Conservation (phyloP, 2,888 invertebrate genomes). For the Congeria kusceri region DNA sequence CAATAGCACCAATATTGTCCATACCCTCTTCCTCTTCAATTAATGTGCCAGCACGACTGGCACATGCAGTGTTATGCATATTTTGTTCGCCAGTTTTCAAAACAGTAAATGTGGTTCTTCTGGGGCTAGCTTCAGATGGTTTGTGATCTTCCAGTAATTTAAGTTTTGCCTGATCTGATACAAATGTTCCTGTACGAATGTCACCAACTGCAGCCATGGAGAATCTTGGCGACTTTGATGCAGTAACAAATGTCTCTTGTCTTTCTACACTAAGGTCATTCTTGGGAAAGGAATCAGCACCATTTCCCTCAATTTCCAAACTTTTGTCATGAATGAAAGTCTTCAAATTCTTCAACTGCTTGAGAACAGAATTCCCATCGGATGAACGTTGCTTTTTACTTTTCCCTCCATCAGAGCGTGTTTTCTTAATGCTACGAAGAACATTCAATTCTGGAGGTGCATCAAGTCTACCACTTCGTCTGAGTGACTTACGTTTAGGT, state of each 20-base stretch:
- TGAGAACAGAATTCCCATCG: conserved; percentile 71
- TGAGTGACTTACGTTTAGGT: conserved; percentile 14
- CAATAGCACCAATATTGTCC: conserved; percentile 2
- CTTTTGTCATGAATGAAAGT: conserved; percentile 60
- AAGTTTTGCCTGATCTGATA: conserved; percentile 40
- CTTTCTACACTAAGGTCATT: conserved; percentile 26
- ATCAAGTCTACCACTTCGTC: conserved; percentile 23
- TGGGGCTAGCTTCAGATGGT: conserved; percentile 67
- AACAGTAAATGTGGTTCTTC: conserved; percentile 73
- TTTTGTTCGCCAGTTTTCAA: conserved; percentile 28
- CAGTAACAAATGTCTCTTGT: conserved; percentile 58
- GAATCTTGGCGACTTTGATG: conserved; percentile 31
- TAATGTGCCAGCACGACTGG: neutral
- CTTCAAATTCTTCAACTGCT: conserved; percentile 69
- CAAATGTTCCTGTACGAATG: conserved; percentile 50
- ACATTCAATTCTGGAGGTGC: conserved; percentile 37
- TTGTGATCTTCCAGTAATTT: conserved; percentile 49
- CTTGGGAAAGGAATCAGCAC: conserved; percentile 15
- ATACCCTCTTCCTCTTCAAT: conserved; percentile 16
- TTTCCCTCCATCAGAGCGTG: conserved; percentile 36
- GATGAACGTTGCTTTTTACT: neutral
- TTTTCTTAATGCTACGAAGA: conserved; percentile 57
- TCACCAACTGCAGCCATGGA: conserved; percentile 37
- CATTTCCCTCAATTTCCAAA: conserved; percentile 51
- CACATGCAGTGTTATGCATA: conserved; percentile 14